A percentile compares a stretch with the other conserved stretches of the same genome.
Evolutionary conservation across 2,888 invertebrate species (phyloP).

Genomic region (Agriopis leucophaearia): DNA sequence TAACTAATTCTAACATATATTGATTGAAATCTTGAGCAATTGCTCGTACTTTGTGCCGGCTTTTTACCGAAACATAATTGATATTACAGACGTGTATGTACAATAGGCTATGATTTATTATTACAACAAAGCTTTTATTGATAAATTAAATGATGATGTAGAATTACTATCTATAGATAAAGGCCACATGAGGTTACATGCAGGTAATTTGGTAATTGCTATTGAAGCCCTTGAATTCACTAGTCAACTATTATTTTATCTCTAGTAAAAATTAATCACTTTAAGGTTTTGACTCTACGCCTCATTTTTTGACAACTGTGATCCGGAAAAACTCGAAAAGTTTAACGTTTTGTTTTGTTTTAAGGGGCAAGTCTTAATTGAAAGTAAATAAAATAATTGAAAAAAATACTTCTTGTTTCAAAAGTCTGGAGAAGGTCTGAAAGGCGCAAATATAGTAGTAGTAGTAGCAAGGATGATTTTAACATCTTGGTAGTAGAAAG

Average conservation of each 20-base stretch:
- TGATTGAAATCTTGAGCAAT: slow-evolving; percentile 11
- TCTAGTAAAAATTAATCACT: not conserved
- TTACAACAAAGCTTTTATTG: slow-evolving; percentile 25
- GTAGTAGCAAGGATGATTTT: no score
- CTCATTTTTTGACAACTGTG: no score
- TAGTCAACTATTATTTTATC: not conserved
- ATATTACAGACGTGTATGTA: slow-evolving; percentile 17
- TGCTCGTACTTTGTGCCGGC: not conserved
- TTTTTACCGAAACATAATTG: slow-evolving; percentile 25
- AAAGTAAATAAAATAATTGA: no score
- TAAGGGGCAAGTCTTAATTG: no score
- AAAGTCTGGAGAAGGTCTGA: no score
- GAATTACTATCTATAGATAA: slow-evolving; percentile 21
- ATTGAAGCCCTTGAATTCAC: slow-evolving; percentile 53
- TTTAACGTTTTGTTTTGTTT: no score
- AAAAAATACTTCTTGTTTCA: no score
- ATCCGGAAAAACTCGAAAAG: no score
- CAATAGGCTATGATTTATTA: slow-evolving; percentile 21
- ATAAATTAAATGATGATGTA: slow-evolving; percentile 26
- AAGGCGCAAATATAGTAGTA: no score
- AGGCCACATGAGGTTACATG: slow-evolving; percentile 42
- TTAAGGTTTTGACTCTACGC: not conserved
- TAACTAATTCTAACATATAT: not conserved
- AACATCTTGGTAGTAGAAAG: no score
- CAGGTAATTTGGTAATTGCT: slow-evolving; percentile 53